Evolutionary conservation across 2,113 vertebrate species (phyloP).

Genomic region (Etheostoma spectabile): DNA sequence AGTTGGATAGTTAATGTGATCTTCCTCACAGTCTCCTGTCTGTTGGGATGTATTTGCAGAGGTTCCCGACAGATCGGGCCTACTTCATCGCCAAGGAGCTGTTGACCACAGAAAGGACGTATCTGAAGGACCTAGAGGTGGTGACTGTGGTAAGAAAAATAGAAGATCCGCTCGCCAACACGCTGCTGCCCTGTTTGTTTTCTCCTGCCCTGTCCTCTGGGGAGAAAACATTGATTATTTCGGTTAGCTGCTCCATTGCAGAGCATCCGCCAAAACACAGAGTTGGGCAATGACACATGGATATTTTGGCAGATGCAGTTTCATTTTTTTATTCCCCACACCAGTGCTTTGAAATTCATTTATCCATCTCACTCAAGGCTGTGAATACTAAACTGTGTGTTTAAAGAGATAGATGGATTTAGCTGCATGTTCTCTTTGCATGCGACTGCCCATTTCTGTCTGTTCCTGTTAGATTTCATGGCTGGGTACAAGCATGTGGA

Average conservation of each 20-base stretch:
- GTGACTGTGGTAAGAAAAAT: slow-evolving; percentile 90
- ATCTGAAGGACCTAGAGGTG: slow-evolving; percentile 97
- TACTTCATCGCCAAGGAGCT: slow-evolving; percentile 98
- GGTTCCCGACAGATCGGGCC: slow-evolving; percentile 92
- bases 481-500: slow-evolving; percentile 10
- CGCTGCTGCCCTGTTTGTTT: slow-evolving; percentile 44
- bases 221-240: slow-evolving; percentile 73
- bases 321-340: slow-evolving; percentile 52
- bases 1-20: background rate
- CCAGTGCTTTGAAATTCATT: slow-evolving; percentile 52
- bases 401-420: slow-evolving; percentile 50
- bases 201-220: slow-evolving; percentile 37
- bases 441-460: slow-evolving; percentile 21
- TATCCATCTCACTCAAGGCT: slow-evolving; percentile 57
- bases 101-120: slow-evolving; percentile 93
- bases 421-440: slow-evolving; percentile 2
- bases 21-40: slow-evolving; percentile 5
- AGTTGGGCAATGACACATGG: slow-evolving; percentile 52
- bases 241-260: slow-evolving; percentile 57
- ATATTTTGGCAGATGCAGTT: slow-evolving; percentile 63
- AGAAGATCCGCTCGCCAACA: background rate
- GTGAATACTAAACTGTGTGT: slow-evolving; percentile 68
- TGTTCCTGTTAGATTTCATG: slow-evolving; percentile 31
- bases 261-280: slow-evolving; percentile 51
- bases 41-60: slow-evolving; percentile 81